Evolutionary conservation across 2,888 invertebrate species (phyloP).

Genomic region (Polymixis lichenea): DNA sequence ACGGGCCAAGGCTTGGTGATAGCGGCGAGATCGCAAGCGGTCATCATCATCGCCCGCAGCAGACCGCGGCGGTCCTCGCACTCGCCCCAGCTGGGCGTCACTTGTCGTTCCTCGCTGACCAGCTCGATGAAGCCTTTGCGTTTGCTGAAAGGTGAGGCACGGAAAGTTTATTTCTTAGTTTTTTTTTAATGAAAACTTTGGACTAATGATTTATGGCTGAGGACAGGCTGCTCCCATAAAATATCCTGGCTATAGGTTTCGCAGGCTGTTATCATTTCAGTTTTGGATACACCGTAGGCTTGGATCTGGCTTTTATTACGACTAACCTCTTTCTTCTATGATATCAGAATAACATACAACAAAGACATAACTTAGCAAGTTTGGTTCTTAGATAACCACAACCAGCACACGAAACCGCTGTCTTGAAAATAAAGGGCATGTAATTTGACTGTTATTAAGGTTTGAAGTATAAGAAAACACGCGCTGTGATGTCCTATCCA

Average conservation of each 20-base stretch:
- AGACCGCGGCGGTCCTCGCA: constrained; percentile 95
- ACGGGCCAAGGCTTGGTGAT: constrained; percentile 98
- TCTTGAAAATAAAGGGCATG: neutral
- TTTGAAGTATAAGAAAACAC: neutral
- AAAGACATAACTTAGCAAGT: neutral
- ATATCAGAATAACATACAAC: neutral
- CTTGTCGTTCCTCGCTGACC: constrained; percentile 86
- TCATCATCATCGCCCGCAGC: constrained; percentile 98
- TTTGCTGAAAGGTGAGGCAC: constrained; percentile 91
- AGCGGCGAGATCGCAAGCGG: constrained; percentile 98
- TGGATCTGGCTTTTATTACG: neutral
- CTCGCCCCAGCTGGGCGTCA: constrained; percentile 91
- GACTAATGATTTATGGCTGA: neutral
- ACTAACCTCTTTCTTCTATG: neutral
- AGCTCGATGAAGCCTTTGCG: constrained; percentile 95
- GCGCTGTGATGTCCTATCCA: neutral
- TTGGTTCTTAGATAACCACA: neutral
- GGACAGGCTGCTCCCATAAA: neutral
- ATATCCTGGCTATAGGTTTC: neutral
- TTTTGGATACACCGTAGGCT: neutral
- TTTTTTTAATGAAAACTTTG: too few species aligned
- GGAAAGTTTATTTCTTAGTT: too few species aligned
- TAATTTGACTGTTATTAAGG: neutral
- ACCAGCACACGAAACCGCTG: neutral
- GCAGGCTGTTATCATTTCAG: neutral